Evolutionary conservation across 2,113 vertebrate genomes (phyloP).

Genomic region (Columbina picui): DNA sequence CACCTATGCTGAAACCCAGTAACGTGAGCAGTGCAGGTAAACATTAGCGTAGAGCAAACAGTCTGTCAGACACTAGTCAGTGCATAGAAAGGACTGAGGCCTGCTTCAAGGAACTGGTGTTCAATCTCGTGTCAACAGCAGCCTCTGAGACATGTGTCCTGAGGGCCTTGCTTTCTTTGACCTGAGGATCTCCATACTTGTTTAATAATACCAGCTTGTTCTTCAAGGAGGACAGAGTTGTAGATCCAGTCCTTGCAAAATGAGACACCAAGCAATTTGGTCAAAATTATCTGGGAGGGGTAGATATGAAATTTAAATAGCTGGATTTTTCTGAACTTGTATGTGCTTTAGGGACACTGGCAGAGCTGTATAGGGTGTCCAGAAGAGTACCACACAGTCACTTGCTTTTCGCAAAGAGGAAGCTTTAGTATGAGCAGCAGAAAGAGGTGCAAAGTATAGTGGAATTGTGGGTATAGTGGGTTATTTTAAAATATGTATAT

Average conservation of each 20-base stretch:
- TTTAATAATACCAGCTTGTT: background rate
- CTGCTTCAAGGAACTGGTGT: background rate
- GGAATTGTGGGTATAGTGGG: background rate
- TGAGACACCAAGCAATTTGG: background rate
- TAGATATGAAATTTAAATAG: background rate
- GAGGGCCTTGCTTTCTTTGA: background rate
- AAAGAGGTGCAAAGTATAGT: background rate
- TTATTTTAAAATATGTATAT: background rate
- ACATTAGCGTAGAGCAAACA: background rate
- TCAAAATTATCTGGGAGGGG: rapidly evolving
- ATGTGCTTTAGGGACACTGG: background rate
- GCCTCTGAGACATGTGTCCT: background rate
- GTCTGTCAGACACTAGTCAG: background rate
- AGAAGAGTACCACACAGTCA: background rate
- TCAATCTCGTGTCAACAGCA: background rate
- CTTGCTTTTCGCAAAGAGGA: background rate
- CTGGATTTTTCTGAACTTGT: background rate
- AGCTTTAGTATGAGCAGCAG: background rate
- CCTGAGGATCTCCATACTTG: background rate
- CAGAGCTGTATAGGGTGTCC: background rate
- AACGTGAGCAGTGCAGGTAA: conserved; percentile 79
- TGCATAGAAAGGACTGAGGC: background rate
- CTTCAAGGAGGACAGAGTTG: background rate
- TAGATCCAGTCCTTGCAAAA: background rate
- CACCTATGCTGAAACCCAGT: conserved; percentile 75